Conservation (phyloP, 2,113 vertebrate genomes). For the Pygoscelis antarcticus region DNA sequence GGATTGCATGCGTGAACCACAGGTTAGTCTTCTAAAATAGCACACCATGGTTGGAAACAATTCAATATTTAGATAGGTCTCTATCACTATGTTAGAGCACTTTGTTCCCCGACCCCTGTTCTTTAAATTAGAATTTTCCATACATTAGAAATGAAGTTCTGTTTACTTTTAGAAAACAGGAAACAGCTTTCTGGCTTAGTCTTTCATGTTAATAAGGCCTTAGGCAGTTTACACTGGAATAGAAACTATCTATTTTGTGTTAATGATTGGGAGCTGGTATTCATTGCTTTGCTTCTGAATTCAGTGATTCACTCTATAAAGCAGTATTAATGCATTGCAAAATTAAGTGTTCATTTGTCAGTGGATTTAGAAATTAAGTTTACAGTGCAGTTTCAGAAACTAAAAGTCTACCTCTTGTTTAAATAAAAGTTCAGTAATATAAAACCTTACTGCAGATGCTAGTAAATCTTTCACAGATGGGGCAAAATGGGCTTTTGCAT, state of each 20-base stretch:
- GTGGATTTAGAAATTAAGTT: neutral
- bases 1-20: neutral
- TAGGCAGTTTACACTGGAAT: neutral
- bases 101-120: neutral
- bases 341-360: neutral
- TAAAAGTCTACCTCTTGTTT: neutral
- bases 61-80: neutral
- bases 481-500: neutral
- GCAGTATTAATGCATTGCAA: neutral
- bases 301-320: neutral
- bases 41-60: neutral
- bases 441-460: neutral
- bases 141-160: neutral
- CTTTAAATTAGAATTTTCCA: neutral
- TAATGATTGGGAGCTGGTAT: neutral
- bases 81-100: fast-evolving
- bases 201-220: neutral
- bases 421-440: neutral
- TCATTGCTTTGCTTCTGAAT: neutral
- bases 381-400: neutral
- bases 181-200: neutral
- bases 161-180: conserved; percentile 39
- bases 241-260: neutral
- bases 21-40: neutral
- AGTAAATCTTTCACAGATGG: conserved; percentile 7